Evolutionary conservation across 2,888 invertebrate genomes (phyloP).

Genomic region (Synergus laeviventris): DNA sequence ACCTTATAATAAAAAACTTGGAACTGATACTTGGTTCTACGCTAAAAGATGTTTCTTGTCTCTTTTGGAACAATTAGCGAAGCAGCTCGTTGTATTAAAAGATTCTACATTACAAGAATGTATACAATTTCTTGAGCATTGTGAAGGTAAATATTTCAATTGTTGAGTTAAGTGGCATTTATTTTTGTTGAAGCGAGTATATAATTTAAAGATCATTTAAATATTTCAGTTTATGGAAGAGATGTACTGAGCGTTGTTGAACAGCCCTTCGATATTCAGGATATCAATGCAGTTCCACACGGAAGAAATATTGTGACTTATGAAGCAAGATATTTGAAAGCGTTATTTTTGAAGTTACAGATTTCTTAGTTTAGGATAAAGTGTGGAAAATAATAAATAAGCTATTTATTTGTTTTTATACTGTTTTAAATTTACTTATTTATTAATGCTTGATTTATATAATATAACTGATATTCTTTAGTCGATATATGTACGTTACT

Average conservation of each 20-base stretch:
- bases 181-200: constrained; percentile 4
- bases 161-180: constrained; percentile 46
- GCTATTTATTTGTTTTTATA: constrained; percentile 23
- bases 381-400: not conserved
- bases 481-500: not conserved
- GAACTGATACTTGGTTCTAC: constrained; percentile 99
- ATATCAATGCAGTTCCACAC: constrained; percentile 80
- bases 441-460: not conserved
- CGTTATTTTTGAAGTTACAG: constrained; percentile 85
- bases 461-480: too few relatives aligned
- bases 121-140: constrained; percentile 91
- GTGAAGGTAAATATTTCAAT: constrained; percentile 80
- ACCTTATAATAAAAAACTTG: constrained; percentile 94
- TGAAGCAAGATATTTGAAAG: constrained; percentile 90
- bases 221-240: constrained; percentile 85
- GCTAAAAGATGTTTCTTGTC: constrained; percentile 96
- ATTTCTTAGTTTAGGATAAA: constrained; percentile 63
- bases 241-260: constrained; percentile 90
- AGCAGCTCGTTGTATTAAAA: constrained; percentile 91
- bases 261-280: constrained; percentile 86
- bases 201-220: constrained; percentile 33
- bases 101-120: constrained; percentile 93
- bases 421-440: not conserved
- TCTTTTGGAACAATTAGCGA: constrained; percentile 92
- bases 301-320: constrained; percentile 94